Conservation (phyloP, 2,113 vertebrate species). For the Sorex araneus region DNA sequence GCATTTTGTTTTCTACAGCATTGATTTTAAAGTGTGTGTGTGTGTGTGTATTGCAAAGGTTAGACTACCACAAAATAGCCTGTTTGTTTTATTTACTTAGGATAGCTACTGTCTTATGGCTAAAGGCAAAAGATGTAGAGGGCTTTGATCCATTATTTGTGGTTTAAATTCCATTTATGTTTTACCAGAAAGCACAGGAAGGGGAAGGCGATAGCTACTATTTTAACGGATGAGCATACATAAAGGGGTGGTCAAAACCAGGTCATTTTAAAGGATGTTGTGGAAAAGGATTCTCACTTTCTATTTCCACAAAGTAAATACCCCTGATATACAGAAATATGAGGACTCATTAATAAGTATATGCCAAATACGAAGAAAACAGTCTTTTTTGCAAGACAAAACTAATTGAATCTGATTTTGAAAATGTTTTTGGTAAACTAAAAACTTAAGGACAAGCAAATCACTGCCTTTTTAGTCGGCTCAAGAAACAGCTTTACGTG, state of each 20-base stretch:
- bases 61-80: slow-evolving; percentile 62
- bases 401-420: slow-evolving; percentile 67
- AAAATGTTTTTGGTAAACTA: slow-evolving; percentile 55
- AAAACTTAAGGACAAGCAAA: slow-evolving; percentile 74
- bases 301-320: slow-evolving; percentile 80
- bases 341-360: slow-evolving; percentile 80
- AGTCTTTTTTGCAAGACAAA: slow-evolving; percentile 76
- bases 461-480: background rate
- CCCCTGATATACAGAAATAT: slow-evolving; percentile 71
- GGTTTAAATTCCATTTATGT: slow-evolving; percentile 83
- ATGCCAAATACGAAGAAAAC: slow-evolving; percentile 71
- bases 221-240: slow-evolving; percentile 73
- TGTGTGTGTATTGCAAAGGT: background rate
- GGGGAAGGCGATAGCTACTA: slow-evolving; percentile 56
- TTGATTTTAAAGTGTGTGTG: slow-evolving; percentile 48
- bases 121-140: slow-evolving; percentile 40
- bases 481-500: slow-evolving; percentile 53
- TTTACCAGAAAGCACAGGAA: slow-evolving; percentile 77
- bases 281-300: slow-evolving; percentile 56
- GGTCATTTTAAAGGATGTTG: slow-evolving; percentile 80
- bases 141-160: slow-evolving; percentile 79
- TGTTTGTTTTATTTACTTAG: slow-evolving; percentile 78
- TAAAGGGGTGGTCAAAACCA: slow-evolving; percentile 83
- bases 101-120: slow-evolving; percentile 47
- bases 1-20: slow-evolving; percentile 68